phyloP scores from a whole-genome alignment of 2,113 vertebrate species.

The Amblyopsis rosae region DNA sequence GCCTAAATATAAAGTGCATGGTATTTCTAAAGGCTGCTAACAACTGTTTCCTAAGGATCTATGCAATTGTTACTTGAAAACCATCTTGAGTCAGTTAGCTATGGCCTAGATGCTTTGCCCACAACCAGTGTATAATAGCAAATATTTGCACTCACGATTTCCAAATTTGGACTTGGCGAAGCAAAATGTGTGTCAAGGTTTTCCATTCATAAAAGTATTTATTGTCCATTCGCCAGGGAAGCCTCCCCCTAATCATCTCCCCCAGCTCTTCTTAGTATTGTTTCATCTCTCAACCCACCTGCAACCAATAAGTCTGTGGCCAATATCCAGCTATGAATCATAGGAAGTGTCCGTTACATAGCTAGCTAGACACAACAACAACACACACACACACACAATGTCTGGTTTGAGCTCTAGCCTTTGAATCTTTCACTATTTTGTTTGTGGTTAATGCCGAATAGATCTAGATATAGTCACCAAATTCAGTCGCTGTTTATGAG shows the following conservation, averaged over 20 bases:
- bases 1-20: neutral
- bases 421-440: constrained; percentile 7
- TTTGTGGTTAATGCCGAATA: constrained; percentile 1
- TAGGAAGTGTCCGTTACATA: constrained; percentile 37
- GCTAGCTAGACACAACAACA: constrained; percentile 46
- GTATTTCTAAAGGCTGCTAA: neutral
- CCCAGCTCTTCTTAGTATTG: constrained; percentile 9
- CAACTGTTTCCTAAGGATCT: neutral
- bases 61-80: constrained; percentile 2
- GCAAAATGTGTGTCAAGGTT: constrained; percentile 17
- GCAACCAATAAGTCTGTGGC: constrained; percentile 42
- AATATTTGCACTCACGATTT: constrained; percentile 24
- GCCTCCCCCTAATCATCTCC: neutral
- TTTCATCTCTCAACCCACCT: constrained; percentile 44
- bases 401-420: neutral
- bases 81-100: constrained; percentile 37
- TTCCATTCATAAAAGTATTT: constrained; percentile 37
- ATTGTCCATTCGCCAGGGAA: neutral
- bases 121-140: constrained; percentile 37
- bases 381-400: neutral
- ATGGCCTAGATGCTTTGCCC: constrained; percentile 5
- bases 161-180: constrained; percentile 46
- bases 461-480: neutral
- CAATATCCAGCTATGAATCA: constrained; percentile 42
- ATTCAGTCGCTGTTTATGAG: constrained; percentile 2